Evolutionary conservation across 2,888 invertebrate species (phyloP).

Genomic region (Xylota sylvarum): DNA sequence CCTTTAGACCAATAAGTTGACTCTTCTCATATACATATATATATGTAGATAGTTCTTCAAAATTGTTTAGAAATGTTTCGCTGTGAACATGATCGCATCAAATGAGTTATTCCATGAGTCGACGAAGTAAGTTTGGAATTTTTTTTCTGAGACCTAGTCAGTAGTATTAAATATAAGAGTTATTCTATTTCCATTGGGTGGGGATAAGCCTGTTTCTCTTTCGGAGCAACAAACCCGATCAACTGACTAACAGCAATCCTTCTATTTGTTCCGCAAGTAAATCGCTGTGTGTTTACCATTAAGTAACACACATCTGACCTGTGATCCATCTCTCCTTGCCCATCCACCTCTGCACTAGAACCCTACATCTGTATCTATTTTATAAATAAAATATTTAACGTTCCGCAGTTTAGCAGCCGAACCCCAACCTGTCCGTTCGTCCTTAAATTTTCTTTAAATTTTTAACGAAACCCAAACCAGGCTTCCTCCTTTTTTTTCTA

Average conservation of each 20-base stretch:
- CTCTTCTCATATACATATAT: too few relatives aligned
- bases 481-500: slow-evolving; percentile 27
- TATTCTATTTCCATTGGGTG: too few relatives aligned
- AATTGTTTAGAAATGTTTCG: too few relatives aligned
- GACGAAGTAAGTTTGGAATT: too few relatives aligned
- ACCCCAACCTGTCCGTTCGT: neutral
- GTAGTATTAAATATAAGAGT: too few relatives aligned
- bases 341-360: neutral
- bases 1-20: too few relatives aligned
- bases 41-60: too few relatives aligned
- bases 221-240: too few relatives aligned
- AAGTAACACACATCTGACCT: neutral
- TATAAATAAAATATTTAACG: slow-evolving; percentile 48
- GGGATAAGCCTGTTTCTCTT: too few relatives aligned
- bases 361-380: slow-evolving; percentile 11
- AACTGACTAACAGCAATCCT: neutral
- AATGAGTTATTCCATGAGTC: too few relatives aligned
- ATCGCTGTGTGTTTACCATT: neutral
- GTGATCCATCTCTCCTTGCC: slow-evolving; percentile 6
- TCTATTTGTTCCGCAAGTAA: neutral
- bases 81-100: too few relatives aligned
- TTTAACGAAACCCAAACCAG: slow-evolving; percentile 46
- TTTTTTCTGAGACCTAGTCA: too few relatives aligned
- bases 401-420: slow-evolving; percentile 6
- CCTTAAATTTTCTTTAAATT: slow-evolving; percentile 38